Base-by-base conservation (phyloP, 2,888 invertebrate genomes). In the Macrophya annulata region DNA sequence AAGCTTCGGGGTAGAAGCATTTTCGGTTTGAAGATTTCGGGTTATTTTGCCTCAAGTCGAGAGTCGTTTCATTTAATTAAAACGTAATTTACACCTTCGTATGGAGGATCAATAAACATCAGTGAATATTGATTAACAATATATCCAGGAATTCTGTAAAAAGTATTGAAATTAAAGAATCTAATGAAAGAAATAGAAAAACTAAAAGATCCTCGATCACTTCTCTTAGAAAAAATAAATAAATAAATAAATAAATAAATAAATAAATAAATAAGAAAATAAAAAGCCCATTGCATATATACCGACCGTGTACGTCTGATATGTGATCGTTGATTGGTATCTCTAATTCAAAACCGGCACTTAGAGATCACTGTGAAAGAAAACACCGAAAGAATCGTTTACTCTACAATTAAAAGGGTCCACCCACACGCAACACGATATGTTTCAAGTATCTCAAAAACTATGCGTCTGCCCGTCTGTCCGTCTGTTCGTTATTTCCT, bases 321-420 rank as follows among this genome's bases (percentile, higher is more conserved):
- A 45, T 48, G 68, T 82, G 31, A 82, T 82, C 68, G 68, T 71
- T n/a, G 83, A 83, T 83, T 48, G 48, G 15, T 83, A 83, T 83
- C 83, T 83, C 37, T 48, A 31, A 83, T 83, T 68, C 77, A 87
- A 88, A 90, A 88, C 90, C 89, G 87, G 87, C 89, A 89, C 90
- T 89, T 90, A 90, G 40, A 59, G 59, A 59, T 65, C 25, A 65
- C n/a, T n/a, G 65, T 68, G 82, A 82, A 68, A 82, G 82, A 82
- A 68, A 62, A 81, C 8, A 65, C 81, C 81, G 59, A 81, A 77
- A 81, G 81, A 40, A 43, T 8, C 40, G 83, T 83, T 83, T 83
- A 83, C 83, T 83, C 83, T 83, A 74, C 88, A 84, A 87, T 86
- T 86, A 87, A 85, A 87, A 88, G 86, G 88, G 87, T 89, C 89